Conservation (phyloP, 2,888 invertebrate genomes). For the Liopterus haemorrhoidalis region DNA sequence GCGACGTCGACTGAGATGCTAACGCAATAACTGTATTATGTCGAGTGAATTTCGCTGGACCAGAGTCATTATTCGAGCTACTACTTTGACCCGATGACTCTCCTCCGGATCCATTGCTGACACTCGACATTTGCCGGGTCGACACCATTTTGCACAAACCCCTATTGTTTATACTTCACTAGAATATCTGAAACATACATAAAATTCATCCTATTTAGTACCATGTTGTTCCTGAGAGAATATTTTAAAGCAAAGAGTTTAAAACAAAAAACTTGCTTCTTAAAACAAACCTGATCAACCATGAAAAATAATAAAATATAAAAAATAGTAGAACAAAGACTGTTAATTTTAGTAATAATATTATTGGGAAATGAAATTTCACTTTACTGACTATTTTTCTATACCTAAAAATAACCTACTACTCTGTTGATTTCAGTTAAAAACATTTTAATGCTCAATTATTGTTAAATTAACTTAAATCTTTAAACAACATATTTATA, state of each 20-base stretch:
- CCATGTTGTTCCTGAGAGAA: not conserved
- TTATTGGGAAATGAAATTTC: too few relatives aligned
- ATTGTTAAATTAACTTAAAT: not conserved
- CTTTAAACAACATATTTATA: too few relatives aligned
- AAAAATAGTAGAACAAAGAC: too few relatives aligned
- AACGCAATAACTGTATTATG: conserved; percentile 32
- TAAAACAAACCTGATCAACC: not conserved
- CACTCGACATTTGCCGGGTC: conserved; percentile 51
- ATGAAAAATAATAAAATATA: too few relatives aligned
- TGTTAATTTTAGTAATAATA: too few relatives aligned
- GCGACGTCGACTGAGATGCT: conserved; percentile 20
- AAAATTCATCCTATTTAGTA: not conserved
- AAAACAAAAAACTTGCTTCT: not conserved
- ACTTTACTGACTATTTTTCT: too few relatives aligned
- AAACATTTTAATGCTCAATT: conserved; percentile 1
- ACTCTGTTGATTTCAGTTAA: not conserved
- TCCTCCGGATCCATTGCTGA: conserved; percentile 43
- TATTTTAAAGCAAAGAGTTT: not conserved
- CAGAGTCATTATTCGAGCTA: conserved; percentile 30
- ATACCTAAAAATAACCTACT: too few relatives aligned
- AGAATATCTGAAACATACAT: conserved; percentile 7
- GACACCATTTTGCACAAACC: conserved; percentile 47
- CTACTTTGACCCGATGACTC: conserved; percentile 35
- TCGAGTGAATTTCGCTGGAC: conserved; percentile 40
- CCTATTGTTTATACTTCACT: conserved; percentile 10